Base-by-base conservation (phyloP, 2,797 vertebrate genomes). In the Otolemur crassicaudatus region DNA sequence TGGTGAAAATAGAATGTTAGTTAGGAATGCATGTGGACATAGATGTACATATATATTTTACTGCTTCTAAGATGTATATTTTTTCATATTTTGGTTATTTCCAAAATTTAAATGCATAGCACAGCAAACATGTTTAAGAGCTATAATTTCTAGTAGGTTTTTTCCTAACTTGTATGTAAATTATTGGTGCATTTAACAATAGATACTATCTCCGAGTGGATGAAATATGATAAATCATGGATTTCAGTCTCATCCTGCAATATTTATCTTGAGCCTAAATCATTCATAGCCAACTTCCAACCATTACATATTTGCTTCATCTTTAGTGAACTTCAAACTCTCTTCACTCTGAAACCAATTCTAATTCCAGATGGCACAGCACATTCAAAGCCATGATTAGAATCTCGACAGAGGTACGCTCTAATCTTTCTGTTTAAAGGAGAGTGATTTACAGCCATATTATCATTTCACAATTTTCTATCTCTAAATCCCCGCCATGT, bases 281-380 rank as follows among this genome's bases (percentile, higher is more conserved):
- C 43, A 92, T 87, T 86, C 49, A 91, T 76, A 72, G 29, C 23
- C 4, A 94, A 73, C 80, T 90, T 93, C 29, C 27, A 96, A 83
- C 29, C 17, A n/a, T 79, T 79, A 85, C 56, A 43, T 60, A 81
- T 81, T 93, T 91, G 37, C 46, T 89, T 93, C 65, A 89, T 70
- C 49, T 97, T 88, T 90, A 75, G 27, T 88, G 82, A 97, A 83
- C 34, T 83, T 92, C 49, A 94, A 75, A 75, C 11, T 93, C 58
- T 77, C 43, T 91, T 89, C 65, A 95, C 7, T 11, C 49, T 60
- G 37, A 97, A 96, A 89, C 25, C 61, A 86, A 86, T 82, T 95
- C 20, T 14, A 82, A 79, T 92, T 91, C 65, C 63, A 83, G 85
- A 56, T 16, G 58, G 25, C 60, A 49, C 1, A 69, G 22, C 61